phyloP scores from a whole-genome alignment of 2,888 invertebrate species.

The Bellardia pandia region DNA sequence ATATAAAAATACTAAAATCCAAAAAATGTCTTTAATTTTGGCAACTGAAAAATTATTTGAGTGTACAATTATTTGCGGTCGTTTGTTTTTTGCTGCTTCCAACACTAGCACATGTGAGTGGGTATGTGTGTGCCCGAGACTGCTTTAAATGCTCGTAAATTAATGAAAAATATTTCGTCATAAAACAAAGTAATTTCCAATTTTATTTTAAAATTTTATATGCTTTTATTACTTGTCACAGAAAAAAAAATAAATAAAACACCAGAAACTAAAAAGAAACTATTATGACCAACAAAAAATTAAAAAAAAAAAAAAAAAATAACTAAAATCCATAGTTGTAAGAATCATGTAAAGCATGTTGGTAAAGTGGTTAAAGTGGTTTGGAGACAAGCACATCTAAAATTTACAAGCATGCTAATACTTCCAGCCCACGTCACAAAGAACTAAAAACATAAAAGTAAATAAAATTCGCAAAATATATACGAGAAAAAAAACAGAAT shows the following conservation, averaged over 20 bases:
- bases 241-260: background rate
- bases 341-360: conserved; percentile 72
- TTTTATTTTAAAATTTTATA: conserved; percentile 65
- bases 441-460: conserved; percentile 61
- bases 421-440: conserved; percentile 69
- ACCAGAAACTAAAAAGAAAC: conserved; percentile 27
- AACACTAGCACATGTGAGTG: too few relatives aligned
- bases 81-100: too few relatives aligned
- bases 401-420: conserved; percentile 73
- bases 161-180: background rate
- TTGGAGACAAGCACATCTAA: conserved; percentile 71
- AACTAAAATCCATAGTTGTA: conserved; percentile 67
- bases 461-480: conserved; percentile 56
- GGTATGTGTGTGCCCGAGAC: too few relatives aligned
- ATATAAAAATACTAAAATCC: too few relatives aligned
- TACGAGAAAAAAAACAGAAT: background rate
- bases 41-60: too few relatives aligned
- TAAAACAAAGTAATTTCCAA: conserved; percentile 53
- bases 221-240: conserved; percentile 62
- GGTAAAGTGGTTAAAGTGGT: conserved; percentile 74
- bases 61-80: too few relatives aligned
- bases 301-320: conserved; percentile 8
- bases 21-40: too few relatives aligned
- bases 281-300: conserved; percentile 22
- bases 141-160: background rate